Evolutionary conservation across 2,113 vertebrate genomes (phyloP).

Genomic region (Esox niger): DNA sequence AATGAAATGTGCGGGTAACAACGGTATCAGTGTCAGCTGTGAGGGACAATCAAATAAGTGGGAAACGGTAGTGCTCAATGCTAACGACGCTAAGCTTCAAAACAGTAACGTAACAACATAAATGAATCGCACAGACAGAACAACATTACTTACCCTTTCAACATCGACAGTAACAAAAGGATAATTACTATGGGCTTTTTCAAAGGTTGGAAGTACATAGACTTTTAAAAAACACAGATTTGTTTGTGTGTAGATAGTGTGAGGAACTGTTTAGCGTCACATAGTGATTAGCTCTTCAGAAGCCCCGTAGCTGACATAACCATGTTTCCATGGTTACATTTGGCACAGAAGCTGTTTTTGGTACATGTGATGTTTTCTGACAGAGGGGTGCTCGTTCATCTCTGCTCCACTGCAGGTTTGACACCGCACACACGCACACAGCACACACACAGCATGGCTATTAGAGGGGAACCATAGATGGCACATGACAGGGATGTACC

Average conservation of each 20-base stretch:
- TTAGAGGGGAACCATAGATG: constrained; percentile 21
- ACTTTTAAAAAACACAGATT: not conserved
- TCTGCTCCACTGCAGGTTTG: constrained; percentile 39
- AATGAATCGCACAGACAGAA: too few species aligned
- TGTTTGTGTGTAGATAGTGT: constrained; percentile 7
- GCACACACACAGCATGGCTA: constrained; percentile 43
- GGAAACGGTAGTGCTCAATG: not conserved
- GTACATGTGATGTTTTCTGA: too few species aligned
- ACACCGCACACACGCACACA: too few species aligned
- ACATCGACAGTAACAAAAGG: too few species aligned
- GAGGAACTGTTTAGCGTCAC: constrained; percentile 35
- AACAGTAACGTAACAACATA: too few species aligned
- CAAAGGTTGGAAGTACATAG: not conserved
- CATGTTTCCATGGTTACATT: constrained; percentile 65
- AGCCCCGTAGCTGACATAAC: constrained; percentile 51
- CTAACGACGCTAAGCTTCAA: not conserved
- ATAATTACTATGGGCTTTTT: not conserved
- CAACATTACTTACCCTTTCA: too few species aligned
- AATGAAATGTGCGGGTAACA: too few species aligned
- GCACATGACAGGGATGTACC: constrained; percentile 32
- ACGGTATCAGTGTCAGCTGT: constrained; percentile 5
- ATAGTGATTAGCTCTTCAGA: constrained; percentile 29
- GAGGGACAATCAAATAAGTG: not conserved
- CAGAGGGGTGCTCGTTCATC: too few species aligned
- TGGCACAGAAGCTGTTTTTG: constrained; percentile 11